Percentiles rank a stretch among this genome's conserved stretches.
These are phyloP conservation scores for Azorinus chamasolen DNA, from an alignment of 2,888 invertebrate genomes.

Conservation along the genomic window DNA sequence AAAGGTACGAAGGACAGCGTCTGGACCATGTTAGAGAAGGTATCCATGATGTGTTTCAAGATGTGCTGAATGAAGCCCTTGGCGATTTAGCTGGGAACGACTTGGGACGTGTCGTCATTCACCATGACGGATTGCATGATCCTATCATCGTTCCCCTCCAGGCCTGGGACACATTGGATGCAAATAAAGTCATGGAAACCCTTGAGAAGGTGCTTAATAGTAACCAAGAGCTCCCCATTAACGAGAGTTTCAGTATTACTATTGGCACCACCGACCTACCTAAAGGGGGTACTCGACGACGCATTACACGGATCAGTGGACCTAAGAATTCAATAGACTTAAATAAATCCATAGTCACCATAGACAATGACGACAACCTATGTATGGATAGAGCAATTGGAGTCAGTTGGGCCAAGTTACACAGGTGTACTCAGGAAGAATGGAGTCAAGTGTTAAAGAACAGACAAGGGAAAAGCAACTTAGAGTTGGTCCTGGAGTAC, in stretches of 20 bases:
- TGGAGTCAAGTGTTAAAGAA: slow-evolving; percentile 18
- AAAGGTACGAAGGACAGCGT: background rate
- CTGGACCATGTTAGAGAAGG: background rate
- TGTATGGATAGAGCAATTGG: slow-evolving; percentile 37
- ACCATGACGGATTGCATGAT: slow-evolving; percentile 41
- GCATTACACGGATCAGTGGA: slow-evolving; percentile 24
- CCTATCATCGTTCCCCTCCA: slow-evolving; percentile 52
- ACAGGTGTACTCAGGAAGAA: slow-evolving; percentile 20
- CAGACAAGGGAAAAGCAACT: slow-evolving; percentile 9
- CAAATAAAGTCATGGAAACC: slow-evolving; percentile 4
- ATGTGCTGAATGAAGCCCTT: slow-evolving; percentile 8
- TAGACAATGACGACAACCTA: slow-evolving; percentile 41
- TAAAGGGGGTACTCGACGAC: slow-evolving; percentile 33
- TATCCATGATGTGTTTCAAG: slow-evolving; percentile 19
- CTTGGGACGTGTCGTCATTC: slow-evolving; percentile 26
- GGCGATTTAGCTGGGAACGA: slow-evolving; percentile 22
- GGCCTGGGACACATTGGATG: slow-evolving; percentile 35
- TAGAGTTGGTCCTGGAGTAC: slow-evolving; percentile 25
- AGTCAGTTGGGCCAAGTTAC: slow-evolving; percentile 38
- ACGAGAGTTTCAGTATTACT: slow-evolving; percentile 33
- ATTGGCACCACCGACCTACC: slow-evolving; percentile 43
- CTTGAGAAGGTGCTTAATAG: slow-evolving; percentile 54
- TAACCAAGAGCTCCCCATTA: slow-evolving; percentile 41
- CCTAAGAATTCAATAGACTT: slow-evolving; percentile 17
- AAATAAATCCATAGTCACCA: slow-evolving; percentile 28